A percentile compares a stretch with the other conserved stretches of the same genome.
Evolutionary conservation across 2,888 invertebrate species (phyloP).

Genomic region (Lasioglossum oenotherae): DNA sequence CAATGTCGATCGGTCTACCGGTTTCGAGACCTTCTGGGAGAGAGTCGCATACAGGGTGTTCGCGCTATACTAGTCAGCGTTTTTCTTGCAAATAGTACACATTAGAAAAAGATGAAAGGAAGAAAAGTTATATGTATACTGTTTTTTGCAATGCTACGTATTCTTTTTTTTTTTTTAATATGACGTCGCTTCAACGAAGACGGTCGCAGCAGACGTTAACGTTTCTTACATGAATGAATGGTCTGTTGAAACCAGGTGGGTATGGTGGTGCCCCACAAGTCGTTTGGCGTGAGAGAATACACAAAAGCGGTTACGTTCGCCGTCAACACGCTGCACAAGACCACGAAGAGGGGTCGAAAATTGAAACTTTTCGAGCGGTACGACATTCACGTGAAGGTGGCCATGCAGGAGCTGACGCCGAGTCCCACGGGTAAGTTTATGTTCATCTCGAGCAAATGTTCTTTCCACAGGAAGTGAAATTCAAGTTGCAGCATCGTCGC

Average conservation of each 20-base stretch:
- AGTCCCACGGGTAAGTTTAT: constrained; percentile 90
- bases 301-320: constrained; percentile 89
- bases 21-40: neutral
- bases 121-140: too few relatives aligned
- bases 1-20: neutral
- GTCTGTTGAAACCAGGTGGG: constrained; percentile 86
- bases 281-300: constrained; percentile 90
- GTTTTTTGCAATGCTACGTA: too few relatives aligned
- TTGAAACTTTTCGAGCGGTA: constrained; percentile 89
- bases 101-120: too few relatives aligned
- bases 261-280: constrained; percentile 91
- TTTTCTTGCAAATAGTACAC: too few relatives aligned
- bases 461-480: neutral
- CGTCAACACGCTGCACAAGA: constrained; percentile 87
- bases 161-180: too few relatives aligned
- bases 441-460: neutral
- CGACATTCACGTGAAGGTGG: constrained; percentile 89
- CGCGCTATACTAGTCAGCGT: too few relatives aligned
- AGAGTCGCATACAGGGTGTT: neutral
- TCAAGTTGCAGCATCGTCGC: neutral
- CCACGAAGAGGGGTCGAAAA: constrained; percentile 84
- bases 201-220: too few relatives aligned
- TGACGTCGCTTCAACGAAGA: neutral
- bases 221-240: neutral
- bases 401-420: constrained; percentile 90